A percentile compares a stretch with the other conserved stretches of the same genome.
Evolutionary conservation across 2,888 invertebrate species (phyloP).

Genomic region (Agrotis clavis): DNA sequence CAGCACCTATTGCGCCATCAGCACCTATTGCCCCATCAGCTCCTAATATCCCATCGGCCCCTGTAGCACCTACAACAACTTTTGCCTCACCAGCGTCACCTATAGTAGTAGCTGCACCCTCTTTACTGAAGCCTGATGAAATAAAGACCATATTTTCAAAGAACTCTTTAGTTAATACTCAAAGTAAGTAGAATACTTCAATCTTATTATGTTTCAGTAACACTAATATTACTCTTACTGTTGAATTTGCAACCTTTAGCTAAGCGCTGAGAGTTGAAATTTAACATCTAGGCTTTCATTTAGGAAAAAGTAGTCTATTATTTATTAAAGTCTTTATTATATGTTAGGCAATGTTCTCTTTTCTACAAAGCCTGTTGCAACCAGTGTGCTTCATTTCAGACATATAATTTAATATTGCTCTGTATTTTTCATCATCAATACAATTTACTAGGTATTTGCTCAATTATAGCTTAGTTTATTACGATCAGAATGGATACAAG

Average conservation of each 20-base stretch:
- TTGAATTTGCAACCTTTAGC: not conserved
- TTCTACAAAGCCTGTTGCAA: constrained; percentile 17
- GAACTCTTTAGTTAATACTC: constrained; percentile 75
- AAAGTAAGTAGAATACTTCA: constrained; percentile 71
- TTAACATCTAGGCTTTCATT: not conserved
- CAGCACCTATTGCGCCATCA: constrained; percentile 31
- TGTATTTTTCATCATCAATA: constrained; percentile 40
- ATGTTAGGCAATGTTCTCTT: constrained; percentile 7
- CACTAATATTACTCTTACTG: too few relatives aligned
- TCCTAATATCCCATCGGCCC: constrained; percentile 14
- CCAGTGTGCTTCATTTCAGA: constrained; percentile 18
- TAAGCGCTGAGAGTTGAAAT: not conserved
- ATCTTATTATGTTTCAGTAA: not conserved
- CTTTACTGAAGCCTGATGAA: constrained; percentile 47
- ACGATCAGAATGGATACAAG: constrained; percentile 37
- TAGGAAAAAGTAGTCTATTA: constrained; percentile 1
- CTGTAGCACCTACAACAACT: constrained; percentile 21
- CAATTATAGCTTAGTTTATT: constrained; percentile 25
- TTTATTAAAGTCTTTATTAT: constrained; percentile 7
- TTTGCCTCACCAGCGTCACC: constrained; percentile 20
- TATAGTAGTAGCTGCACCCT: constrained; percentile 33
- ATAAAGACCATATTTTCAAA: constrained; percentile 65
- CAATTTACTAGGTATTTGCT: constrained; percentile 34
- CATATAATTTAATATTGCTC: constrained; percentile 3
- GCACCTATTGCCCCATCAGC: constrained; percentile 25